Conservation (phyloP, 2,113 vertebrate species). For the Ariopsis seemanni region DNA sequence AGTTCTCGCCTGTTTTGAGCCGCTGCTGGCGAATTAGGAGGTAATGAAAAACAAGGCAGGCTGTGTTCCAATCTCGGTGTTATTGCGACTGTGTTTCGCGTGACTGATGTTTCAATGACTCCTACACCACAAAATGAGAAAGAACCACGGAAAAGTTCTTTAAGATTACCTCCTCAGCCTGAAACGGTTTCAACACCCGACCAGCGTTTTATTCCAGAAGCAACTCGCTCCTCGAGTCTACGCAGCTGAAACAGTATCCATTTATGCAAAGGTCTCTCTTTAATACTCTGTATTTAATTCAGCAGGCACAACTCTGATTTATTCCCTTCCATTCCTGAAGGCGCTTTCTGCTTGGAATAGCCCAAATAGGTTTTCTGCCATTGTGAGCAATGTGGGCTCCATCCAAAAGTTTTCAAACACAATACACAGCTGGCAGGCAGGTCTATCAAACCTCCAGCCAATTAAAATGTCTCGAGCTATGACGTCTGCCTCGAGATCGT, state of each 20-base stretch:
- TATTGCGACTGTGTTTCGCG: neutral
- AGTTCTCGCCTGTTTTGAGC: neutral
- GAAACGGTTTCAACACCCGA: neutral
- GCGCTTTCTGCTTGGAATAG: slow-evolving; percentile 16
- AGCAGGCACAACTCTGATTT: neutral
- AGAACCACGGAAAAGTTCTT: neutral
- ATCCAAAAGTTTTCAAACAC: slow-evolving; percentile 1
- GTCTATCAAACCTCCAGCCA: neutral
- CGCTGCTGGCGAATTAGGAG: neutral
- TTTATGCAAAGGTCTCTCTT: neutral
- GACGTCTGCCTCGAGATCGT: neutral
- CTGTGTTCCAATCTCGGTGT: slow-evolving; percentile 7
- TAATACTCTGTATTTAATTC: slow-evolving; percentile 3
- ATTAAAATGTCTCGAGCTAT: neutral
- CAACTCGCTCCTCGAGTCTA: neutral
- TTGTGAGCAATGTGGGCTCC: neutral
- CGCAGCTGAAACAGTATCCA: neutral
- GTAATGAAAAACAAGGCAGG: slow-evolving; percentile 22
- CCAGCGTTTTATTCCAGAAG: neutral
- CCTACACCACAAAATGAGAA: neutral
- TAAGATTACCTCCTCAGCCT: neutral
- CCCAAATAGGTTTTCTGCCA: slow-evolving; percentile 8
- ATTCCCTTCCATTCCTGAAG: neutral
- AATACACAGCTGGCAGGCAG: neutral
- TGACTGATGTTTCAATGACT: slow-evolving; percentile 22